Conservation (phyloP, 2,797 vertebrate species). For the Thamnophis elegans region DNA sequence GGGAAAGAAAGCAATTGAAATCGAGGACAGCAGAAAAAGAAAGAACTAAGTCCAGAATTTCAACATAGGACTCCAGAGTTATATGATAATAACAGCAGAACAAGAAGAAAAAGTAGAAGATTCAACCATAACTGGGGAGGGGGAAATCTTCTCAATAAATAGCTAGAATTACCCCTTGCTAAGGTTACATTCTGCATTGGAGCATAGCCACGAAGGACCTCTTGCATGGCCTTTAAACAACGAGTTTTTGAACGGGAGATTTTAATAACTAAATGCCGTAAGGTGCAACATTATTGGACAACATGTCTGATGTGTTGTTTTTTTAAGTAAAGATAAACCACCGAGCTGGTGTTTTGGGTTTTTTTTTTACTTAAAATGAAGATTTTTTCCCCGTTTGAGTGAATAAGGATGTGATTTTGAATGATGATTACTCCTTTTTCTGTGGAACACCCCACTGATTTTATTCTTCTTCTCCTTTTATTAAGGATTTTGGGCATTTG, state of each 20-base stretch:
- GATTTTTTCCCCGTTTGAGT: neutral
- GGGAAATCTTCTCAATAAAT: slow-evolving; percentile 66
- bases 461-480: neutral
- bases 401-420: neutral
- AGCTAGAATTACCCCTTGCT: slow-evolving; percentile 61
- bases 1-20: slow-evolving; percentile 88
- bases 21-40: slow-evolving; percentile 65
- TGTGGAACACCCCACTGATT: neutral
- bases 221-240: slow-evolving; percentile 51
- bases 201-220: slow-evolving; percentile 32
- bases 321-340: neutral
- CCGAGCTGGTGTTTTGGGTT: neutral
- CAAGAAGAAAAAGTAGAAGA: slow-evolving; percentile 59
- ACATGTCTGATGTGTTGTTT: neutral
- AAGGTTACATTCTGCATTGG: slow-evolving; percentile 58
- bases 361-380: neutral
- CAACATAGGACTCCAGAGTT: slow-evolving; percentile 76
- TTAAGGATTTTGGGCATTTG: neutral
- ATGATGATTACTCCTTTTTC: neutral
- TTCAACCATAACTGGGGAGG: slow-evolving; percentile 29
- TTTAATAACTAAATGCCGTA: neutral
- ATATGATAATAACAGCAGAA: slow-evolving; percentile 60
- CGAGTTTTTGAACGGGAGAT: slow-evolving; percentile 30
- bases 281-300: neutral
- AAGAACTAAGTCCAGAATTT: slow-evolving; percentile 80